Evolutionary conservation across 92 coral and sea anemone species (phyloP).

Genomic region (Parazoanthus atlanticus): DNA sequence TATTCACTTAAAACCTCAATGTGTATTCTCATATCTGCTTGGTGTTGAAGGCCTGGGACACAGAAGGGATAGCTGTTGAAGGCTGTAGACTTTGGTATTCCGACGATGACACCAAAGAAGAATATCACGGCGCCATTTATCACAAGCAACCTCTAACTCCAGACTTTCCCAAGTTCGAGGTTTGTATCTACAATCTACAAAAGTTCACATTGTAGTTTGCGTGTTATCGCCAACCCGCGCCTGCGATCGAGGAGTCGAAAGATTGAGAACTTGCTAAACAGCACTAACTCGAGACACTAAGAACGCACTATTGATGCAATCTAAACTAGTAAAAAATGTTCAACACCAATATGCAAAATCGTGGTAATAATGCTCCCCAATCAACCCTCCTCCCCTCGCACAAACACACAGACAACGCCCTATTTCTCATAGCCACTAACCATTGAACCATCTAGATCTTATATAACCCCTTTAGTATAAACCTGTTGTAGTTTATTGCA

Average conservation of each 20-base stretch:
- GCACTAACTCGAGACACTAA: neutral
- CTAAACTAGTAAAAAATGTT: too few species aligned
- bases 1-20: too few species aligned
- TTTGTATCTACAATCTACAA: neutral
- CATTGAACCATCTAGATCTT: too few species aligned
- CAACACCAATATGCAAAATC: too few species aligned
- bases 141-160: neutral
- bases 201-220: neutral
- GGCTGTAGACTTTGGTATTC: conserved; percentile 15
- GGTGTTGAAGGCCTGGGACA: conserved; percentile 23
- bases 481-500: too few species aligned
- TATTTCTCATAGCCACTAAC: too few species aligned
- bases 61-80: neutral
- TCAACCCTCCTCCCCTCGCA: too few species aligned
- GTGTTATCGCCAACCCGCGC: neutral
- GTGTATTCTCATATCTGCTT: neutral
- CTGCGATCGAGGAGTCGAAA: neutral
- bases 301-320: neutral
- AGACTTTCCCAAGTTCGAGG: conserved; percentile 39
- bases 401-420: too few species aligned
- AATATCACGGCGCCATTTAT: conserved; percentile 17
- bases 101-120: neutral
- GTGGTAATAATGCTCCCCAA: too few species aligned
- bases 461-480: too few species aligned
- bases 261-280: neutral